Base-by-base conservation (phyloP, 2,888 invertebrate genomes). In the Cosmia trapezina region DNA sequence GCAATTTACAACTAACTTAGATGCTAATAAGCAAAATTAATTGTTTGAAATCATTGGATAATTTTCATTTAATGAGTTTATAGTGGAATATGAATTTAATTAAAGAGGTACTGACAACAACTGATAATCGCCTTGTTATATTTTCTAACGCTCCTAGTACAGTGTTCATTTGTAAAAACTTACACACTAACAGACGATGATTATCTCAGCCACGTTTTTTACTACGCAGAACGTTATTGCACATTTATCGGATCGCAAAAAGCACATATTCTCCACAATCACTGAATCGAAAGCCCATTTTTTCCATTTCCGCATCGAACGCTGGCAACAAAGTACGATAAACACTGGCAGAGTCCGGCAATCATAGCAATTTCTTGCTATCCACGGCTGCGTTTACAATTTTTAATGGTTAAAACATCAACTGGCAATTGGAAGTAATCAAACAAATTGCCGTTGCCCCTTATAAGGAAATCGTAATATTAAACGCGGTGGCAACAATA, bases 401-500 rank as follows among this genome's bases (percentile, higher is more conserved):
- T 92, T 87, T 92, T 91, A 93, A 94, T 94, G 93, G 91, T 92
- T 93, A 90, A 93, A 94, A 92, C 94, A 94, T 94, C 91, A 90
- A 90, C 90, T 90, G 88, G 92, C 92, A 92, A 94, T 94, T 94
- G 93, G 90, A 87, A 88, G 93, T 90, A 94, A 93, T 95, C 93
- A 93, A 93, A 94, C 92, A 94, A 95, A 95, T 95, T 94, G 92
- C 93, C 87, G 91, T 90, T 92, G 89, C 90, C 84, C 90, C 92
- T 89, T 94, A 91, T 93, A 94, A 93, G 94, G 94, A 93, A 95
- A 94, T 92, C 89, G 92, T 90, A 93, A 92, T 93, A 93, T 92
- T 93, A 91, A 91, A 88, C 86, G 89, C 87, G 87, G 91, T 92
- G 94, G 91, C 91, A 92, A 89, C 90, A 91, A 91, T 91, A 91